A percentile compares a stretch with the other conserved stretches of the same genome.
These are phyloP conservation scores for Trichogramma evanescens DNA, from an alignment of 2,888 invertebrate genomes.

Conservation along the genomic window DNA sequence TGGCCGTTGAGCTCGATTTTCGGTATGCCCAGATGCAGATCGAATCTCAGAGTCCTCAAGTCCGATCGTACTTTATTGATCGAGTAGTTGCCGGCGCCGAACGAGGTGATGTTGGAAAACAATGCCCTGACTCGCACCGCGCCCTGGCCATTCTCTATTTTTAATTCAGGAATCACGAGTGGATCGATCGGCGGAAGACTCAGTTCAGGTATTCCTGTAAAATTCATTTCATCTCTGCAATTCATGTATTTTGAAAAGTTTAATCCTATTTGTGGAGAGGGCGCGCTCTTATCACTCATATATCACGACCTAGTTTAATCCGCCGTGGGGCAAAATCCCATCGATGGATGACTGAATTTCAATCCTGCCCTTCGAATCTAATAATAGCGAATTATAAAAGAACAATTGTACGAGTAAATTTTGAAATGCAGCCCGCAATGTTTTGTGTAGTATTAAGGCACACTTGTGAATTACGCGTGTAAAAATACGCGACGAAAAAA, in stretches of 20 bases:
- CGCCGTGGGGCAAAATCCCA: too few relatives aligned
- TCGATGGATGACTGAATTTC: too few relatives aligned
- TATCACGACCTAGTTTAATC: too few relatives aligned
- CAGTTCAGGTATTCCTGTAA: slow-evolving; percentile 61
- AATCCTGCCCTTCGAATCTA: too few relatives aligned
- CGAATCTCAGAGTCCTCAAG: slow-evolving; percentile 35
- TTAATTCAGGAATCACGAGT: slow-evolving; percentile 60
- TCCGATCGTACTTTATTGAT: slow-evolving; percentile 56
- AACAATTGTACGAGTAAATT: too few relatives aligned
- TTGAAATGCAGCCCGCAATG: too few relatives aligned
- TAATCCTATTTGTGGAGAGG: background rate
- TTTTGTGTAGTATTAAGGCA: too few relatives aligned
- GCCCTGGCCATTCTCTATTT: slow-evolving; percentile 73
- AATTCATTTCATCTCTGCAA: background rate
- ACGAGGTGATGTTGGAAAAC: slow-evolving; percentile 67
- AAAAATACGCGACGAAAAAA: background rate
- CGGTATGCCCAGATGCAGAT: slow-evolving; percentile 51
- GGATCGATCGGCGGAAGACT: slow-evolving; percentile 72
- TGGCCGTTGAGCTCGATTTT: slow-evolving; percentile 68
- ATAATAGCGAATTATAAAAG: too few relatives aligned
- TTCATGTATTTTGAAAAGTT: background rate
- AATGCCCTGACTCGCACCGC: slow-evolving; percentile 66
- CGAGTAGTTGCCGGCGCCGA: slow-evolving; percentile 70
- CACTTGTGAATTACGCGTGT: too few relatives aligned
- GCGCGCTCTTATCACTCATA: background rate